Conservation (phyloP, 2,888 invertebrate species). For the Cremastobaeus sp. region DNA sequence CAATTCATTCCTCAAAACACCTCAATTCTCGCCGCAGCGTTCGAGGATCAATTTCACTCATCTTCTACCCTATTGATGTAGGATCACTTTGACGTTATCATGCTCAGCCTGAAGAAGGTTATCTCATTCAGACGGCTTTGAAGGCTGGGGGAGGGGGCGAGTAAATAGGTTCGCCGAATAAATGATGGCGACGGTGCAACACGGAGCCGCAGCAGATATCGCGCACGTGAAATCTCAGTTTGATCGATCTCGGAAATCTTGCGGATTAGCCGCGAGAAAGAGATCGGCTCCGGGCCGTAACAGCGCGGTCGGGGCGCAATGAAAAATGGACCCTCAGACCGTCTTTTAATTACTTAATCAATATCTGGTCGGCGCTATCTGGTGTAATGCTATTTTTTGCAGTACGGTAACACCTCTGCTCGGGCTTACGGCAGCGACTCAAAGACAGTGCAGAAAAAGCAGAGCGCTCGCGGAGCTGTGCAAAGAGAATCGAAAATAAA, state of each 20-base stretch:
- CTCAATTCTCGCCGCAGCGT: slow-evolving; percentile 17
- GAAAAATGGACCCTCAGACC: slow-evolving; percentile 2
- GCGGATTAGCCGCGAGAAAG: slow-evolving; percentile 34
- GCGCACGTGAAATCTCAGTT: slow-evolving; percentile 39
- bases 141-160: slow-evolving; percentile 69
- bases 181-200: slow-evolving; percentile 67
- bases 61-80: slow-evolving; percentile 40
- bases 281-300: slow-evolving; percentile 20
- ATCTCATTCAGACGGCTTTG: slow-evolving; percentile 72
- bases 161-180: slow-evolving; percentile 73
- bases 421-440: too few relatives aligned
- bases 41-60: slow-evolving; percentile 41
- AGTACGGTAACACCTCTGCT: too few relatives aligned
- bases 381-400: neutral
- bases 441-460: too few relatives aligned
- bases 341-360: neutral
- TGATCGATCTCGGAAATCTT: slow-evolving; percentile 31
- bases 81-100: slow-evolving; percentile 73
- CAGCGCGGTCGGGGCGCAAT: slow-evolving; percentile 8
- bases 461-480: too few relatives aligned
- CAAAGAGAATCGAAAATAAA: too few relatives aligned
- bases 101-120: slow-evolving; percentile 68
- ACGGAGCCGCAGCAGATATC: slow-evolving; percentile 14
- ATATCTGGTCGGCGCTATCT: neutral
- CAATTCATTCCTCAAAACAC: slow-evolving; percentile 37